phyloP scores from a whole-genome alignment of 2,888 invertebrate genomes.

The Lobophora halterata region DNA sequence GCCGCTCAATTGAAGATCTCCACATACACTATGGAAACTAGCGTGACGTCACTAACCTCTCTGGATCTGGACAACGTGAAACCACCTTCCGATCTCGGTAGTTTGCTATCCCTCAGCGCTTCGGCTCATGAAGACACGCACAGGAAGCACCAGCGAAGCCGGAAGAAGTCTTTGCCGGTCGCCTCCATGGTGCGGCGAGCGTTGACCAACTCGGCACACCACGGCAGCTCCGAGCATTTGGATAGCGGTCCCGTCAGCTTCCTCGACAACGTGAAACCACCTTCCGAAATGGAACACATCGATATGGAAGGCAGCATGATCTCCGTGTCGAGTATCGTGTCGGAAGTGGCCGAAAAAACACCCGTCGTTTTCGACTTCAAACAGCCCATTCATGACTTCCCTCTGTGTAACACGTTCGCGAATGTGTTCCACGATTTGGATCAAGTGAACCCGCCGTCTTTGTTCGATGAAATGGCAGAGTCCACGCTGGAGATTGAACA shows the following conservation, averaged over 20 bases:
- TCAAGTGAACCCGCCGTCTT: constrained; percentile 86
- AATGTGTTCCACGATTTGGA: constrained; percentile 82
- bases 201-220: constrained; percentile 78
- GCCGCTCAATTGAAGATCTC: constrained; percentile 64
- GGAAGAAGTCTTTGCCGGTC: constrained; percentile 86
- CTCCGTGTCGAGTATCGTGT: constrained; percentile 91
- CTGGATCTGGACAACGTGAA: constrained; percentile 87
- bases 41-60: constrained; percentile 81
- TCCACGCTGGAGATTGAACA: constrained; percentile 75
- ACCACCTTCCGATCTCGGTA: constrained; percentile 89
- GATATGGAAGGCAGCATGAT: constrained; percentile 92
- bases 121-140: constrained; percentile 75
- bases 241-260: constrained; percentile 83
- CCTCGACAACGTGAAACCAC: constrained; percentile 90
- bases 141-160: constrained; percentile 63
- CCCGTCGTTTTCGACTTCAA: constrained; percentile 81
- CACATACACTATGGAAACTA: constrained; percentile 74
- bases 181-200: constrained; percentile 87
- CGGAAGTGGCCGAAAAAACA: constrained; percentile 85
- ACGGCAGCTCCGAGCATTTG: constrained; percentile 83
- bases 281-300: constrained; percentile 88
- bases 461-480: constrained; percentile 86
- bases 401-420: constrained; percentile 62
- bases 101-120: constrained; percentile 78
- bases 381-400: constrained; percentile 77